Conservation (phyloP, 2,888 invertebrate genomes). For the Sinodicranocentrus sp. region DNA sequence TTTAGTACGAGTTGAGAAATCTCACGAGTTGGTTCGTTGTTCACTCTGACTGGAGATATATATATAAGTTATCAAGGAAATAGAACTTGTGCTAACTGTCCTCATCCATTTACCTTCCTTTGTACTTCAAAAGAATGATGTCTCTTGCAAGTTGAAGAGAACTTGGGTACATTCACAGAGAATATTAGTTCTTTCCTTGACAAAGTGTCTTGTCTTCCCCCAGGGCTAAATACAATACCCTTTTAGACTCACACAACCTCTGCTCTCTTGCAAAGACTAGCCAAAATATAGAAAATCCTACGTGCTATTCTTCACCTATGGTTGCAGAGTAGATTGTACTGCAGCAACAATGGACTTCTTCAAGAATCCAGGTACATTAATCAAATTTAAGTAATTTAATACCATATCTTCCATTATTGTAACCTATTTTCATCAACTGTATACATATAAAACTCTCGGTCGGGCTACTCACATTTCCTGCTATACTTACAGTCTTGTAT, state of each 20-base stretch:
- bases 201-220: constrained; percentile 24
- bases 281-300: too few relatives aligned
- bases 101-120: constrained; percentile 6
- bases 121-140: background rate
- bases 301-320: background rate
- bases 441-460: too few relatives aligned
- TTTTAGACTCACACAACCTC: too few relatives aligned
- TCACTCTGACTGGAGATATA: constrained; percentile 14
- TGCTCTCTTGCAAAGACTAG: too few relatives aligned
- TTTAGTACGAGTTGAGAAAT: constrained; percentile 50
- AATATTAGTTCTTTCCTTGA: background rate
- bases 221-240: constrained; percentile 9
- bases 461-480: too few relatives aligned
- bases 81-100: background rate
- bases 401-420: too few relatives aligned
- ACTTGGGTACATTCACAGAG: background rate
- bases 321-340: background rate
- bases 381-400: too few relatives aligned
- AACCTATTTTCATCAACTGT: background rate
- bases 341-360: constrained; percentile 46
- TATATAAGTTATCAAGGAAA: background rate
- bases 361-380: constrained; percentile 41
- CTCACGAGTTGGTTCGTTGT: constrained; percentile 43
- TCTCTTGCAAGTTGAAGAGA: background rate
- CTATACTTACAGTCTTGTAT: too few relatives aligned